Evolutionary conservation across 2,888 invertebrate genomes (phyloP).

Genomic region (Dolomedes plantarius): DNA sequence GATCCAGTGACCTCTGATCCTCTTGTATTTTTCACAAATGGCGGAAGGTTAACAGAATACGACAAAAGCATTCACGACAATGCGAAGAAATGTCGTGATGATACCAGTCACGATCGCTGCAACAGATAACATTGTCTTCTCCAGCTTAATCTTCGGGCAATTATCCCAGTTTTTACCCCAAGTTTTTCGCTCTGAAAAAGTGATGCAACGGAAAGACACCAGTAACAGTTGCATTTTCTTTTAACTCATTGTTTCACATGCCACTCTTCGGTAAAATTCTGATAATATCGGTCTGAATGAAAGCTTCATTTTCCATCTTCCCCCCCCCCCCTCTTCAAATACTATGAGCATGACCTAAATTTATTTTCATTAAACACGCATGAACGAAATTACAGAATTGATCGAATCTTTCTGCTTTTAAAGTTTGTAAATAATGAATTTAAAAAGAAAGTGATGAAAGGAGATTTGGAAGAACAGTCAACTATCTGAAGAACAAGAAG

Average conservation of each 20-base stretch:
- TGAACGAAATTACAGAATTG: no score
- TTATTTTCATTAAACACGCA: not conserved
- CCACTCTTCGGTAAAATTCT: not conserved
- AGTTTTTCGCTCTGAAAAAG: conserved; percentile 9
- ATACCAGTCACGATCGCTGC: conserved; percentile 36
- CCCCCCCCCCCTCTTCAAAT: not conserved
- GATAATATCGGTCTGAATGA: conserved; percentile 20
- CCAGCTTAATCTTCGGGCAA: conserved; percentile 26
- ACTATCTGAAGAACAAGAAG: no score
- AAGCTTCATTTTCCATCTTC: not conserved
- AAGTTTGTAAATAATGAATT: no score
- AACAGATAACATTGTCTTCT: conserved; percentile 63
- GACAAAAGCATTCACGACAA: conserved; percentile 60
- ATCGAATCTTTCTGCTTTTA: no score
- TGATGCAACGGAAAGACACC: conserved; percentile 48
- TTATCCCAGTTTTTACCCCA: conserved; percentile 31
- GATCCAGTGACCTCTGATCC: conserved; percentile 50
- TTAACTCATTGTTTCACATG: conserved; percentile 42
- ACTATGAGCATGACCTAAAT: not conserved
- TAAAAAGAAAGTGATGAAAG: no score
- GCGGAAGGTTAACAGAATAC: conserved; percentile 30
- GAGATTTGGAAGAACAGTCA: no score
- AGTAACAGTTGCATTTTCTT: conserved; percentile 12
- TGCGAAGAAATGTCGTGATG: conserved; percentile 61
- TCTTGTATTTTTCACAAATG: conserved; percentile 27